Base-by-base conservation (phyloP, 2,888 invertebrate genomes). In the Coleophora deauratella region DNA sequence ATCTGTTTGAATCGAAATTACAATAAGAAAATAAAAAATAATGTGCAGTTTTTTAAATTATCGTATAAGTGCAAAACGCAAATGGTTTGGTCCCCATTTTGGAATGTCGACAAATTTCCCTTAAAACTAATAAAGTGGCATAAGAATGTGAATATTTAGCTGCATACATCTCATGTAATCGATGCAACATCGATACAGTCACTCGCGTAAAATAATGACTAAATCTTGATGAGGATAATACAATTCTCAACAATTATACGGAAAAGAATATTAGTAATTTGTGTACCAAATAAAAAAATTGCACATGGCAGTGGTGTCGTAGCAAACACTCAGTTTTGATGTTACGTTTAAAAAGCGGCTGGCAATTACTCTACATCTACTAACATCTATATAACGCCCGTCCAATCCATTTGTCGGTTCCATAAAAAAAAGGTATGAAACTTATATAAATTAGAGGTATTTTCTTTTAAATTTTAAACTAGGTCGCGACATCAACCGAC, bases 271-370 rank as follows among this genome's bases (percentile, higher is more conserved):
- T 67, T 70, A 71, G 62, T 71, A 67, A 64, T 65, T 63, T 70
- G 74, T 75, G 72, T 72, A 69, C 59, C 57, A 62, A 67, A 63
- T 33, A 66, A 71, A 62, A 68, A 70, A 76, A 79, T 82, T 82
- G 84, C 81, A 80, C 82, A 72, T 80, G 84, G 82, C 84, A 81
- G 82, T 84, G 80, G 75, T 71, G 65, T 77, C 70, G 69, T 72
- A 79, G 77, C 78, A 70, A 77, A 79, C 77, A 78, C 76, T 73
- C 72, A 66, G 64, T 66, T 65, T 70, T 67, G 68, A 75, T 66
- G 62, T 73, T 76, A 75, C 70, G 74, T 62, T 67, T 66, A 66
- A 57, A 67, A 82, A 82, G 82, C 82, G 73, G 84, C 80, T 84
- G 84, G 84, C 84, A 81, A 79, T 82, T 78, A 81, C 71, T 70